Conservation (phyloP, 2,888 invertebrate species). For the Mycalesis mineus region DNA sequence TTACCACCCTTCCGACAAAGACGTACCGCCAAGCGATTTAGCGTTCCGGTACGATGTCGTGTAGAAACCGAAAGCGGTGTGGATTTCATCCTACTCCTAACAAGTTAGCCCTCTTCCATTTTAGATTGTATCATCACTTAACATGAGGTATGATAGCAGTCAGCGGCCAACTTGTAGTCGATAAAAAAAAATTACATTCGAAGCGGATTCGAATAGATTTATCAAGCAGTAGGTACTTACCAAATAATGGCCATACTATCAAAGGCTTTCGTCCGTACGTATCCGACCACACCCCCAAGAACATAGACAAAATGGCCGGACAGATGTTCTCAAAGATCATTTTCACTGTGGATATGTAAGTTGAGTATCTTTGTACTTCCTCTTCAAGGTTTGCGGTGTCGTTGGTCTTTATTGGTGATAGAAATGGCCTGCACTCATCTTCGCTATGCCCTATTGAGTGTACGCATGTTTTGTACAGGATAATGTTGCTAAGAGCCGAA, state of each 20-base stretch:
- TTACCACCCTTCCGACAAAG: too few species aligned
- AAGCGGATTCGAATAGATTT: too few species aligned
- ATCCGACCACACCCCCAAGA: constrained; percentile 90
- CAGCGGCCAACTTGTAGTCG: too few species aligned
- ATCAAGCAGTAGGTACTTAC: constrained; percentile 53
- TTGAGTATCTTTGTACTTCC: constrained; percentile 81
- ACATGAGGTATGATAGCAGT: too few species aligned
- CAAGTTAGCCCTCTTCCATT: too few species aligned
- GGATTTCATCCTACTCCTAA: too few species aligned
- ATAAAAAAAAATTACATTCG: too few species aligned
- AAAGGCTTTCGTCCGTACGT: constrained; percentile 86
- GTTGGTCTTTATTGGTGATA: constrained; percentile 69
- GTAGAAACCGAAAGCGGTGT: too few species aligned
- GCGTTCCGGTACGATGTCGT: too few species aligned
- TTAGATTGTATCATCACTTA: too few species aligned
- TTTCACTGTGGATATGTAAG: constrained; percentile 80
- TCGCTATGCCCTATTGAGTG: constrained; percentile 75
- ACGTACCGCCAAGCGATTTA: too few species aligned
- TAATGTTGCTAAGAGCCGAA: constrained; percentile 80
- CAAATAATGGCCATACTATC: constrained; percentile 79
- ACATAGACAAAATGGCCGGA: constrained; percentile 83
- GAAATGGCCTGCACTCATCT: constrained; percentile 78
- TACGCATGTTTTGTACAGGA: constrained; percentile 83
- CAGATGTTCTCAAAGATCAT: constrained; percentile 81
- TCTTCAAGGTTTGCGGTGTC: constrained; percentile 63